These are phyloP conservation scores for Agonum fuliginosum DNA, from an alignment of 2,888 invertebrate species.

Conservation along the genomic window DNA sequence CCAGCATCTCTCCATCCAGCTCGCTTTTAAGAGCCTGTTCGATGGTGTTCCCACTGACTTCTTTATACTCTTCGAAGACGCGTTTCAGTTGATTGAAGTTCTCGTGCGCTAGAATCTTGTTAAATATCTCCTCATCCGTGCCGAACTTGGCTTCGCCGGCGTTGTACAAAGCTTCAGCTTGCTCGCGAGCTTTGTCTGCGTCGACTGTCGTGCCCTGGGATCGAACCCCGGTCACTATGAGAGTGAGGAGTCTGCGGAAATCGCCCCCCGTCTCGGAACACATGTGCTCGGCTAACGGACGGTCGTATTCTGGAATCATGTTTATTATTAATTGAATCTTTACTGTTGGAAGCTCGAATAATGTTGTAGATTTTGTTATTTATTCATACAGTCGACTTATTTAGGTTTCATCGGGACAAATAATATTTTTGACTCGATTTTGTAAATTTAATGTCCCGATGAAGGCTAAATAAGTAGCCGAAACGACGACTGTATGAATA, in stretches of 20 bases:
- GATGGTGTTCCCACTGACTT: slow-evolving; percentile 82
- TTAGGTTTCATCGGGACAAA: not conserved
- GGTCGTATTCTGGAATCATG: slow-evolving; percentile 79
- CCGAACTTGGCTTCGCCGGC: slow-evolving; percentile 84
- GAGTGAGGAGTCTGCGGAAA: slow-evolving; percentile 84
- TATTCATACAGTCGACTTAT: too few relatives aligned
- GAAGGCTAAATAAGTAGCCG: too few relatives aligned
- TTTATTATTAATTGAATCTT: too few relatives aligned
- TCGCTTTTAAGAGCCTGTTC: slow-evolving; percentile 83
- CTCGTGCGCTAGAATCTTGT: slow-evolving; percentile 83
- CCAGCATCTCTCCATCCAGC: slow-evolving; percentile 80
- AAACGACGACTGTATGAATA: too few relatives aligned
- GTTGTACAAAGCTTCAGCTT: slow-evolving; percentile 81
- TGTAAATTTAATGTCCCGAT: too few relatives aligned
- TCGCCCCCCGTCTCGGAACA: slow-evolving; percentile 86
- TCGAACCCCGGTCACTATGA: slow-evolving; percentile 82
- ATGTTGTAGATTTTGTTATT: too few relatives aligned
- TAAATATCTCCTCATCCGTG: slow-evolving; percentile 84
- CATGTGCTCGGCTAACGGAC: slow-evolving; percentile 83
- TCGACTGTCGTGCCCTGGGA: slow-evolving; percentile 79
- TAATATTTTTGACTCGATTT: too few relatives aligned
- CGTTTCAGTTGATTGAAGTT: slow-evolving; percentile 83
- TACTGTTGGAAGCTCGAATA: too few relatives aligned
- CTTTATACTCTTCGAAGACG: slow-evolving; percentile 84
- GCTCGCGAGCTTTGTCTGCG: slow-evolving; percentile 80